These are phyloP conservation scores for Caerostris extrusa DNA, from an alignment of 1,140 invertebrate species.

Conservation along the genomic window DNA sequence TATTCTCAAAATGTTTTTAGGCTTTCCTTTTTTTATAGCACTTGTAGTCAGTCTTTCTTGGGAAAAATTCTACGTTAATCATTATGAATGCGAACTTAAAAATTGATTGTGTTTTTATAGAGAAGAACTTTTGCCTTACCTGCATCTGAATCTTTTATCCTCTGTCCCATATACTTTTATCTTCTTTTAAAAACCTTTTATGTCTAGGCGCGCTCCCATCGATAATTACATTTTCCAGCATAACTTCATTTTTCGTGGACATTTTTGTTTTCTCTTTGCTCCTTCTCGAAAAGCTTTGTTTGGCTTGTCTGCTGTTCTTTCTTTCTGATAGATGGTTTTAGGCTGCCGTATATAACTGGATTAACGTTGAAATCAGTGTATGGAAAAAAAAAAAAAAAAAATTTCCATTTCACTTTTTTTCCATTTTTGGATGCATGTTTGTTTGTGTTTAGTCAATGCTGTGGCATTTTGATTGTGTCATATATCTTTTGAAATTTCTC, in stretches of 20 bases:
- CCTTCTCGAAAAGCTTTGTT: background rate
- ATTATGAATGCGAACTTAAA: too few relatives aligned
- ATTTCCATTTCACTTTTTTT: background rate
- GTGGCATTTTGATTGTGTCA: too few relatives aligned
- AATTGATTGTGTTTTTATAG: too few relatives aligned
- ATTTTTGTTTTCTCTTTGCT: background rate
- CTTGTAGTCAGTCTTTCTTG: too few relatives aligned
- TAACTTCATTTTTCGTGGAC: background rate
- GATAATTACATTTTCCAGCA: constrained; percentile 28
- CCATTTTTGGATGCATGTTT: background rate
- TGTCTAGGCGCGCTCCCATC: background rate
- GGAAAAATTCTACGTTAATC: too few relatives aligned
- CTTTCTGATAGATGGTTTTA: background rate
- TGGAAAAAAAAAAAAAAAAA: background rate
- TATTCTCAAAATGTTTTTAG: too few relatives aligned
- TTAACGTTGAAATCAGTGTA: background rate
- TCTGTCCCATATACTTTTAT: background rate
- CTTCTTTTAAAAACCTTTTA: constrained; percentile 18
- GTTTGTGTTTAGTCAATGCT: too few relatives aligned
- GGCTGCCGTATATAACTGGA: background rate
- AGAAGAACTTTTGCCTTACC: too few relatives aligned
- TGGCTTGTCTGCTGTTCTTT: background rate
- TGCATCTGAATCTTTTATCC: too few relatives aligned
- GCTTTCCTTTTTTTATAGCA: too few relatives aligned
- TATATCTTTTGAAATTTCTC: too few relatives aligned